These are phyloP conservation scores for Ditylenchus weischeri DNA, from an alignment of 2,888 invertebrate species.

Conservation along the genomic window DNA sequence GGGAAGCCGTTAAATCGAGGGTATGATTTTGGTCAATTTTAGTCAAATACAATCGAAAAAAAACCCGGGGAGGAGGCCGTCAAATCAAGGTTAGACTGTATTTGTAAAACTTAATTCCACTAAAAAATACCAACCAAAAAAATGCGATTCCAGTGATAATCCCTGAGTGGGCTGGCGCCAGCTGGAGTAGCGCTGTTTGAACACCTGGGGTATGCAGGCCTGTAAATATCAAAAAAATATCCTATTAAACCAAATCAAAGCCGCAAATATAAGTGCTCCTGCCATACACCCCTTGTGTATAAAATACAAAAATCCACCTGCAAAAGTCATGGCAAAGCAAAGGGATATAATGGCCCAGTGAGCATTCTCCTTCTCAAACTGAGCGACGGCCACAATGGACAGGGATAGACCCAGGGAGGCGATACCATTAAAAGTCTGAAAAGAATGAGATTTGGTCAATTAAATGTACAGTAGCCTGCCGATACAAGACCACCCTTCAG, in stretches of 20 bases:
- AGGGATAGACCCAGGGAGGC: slow-evolving; percentile 51
- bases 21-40: too few species aligned
- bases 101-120: too few species aligned
- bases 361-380: slow-evolving; percentile 49
- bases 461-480: neutral
- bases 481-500: too few species aligned
- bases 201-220: slow-evolving; percentile 55
- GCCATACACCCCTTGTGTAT: neutral
- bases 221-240: slow-evolving; percentile 8
- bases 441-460: neutral
- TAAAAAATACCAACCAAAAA: slow-evolving; percentile 24
- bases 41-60: too few species aligned
- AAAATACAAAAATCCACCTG: slow-evolving; percentile 33
- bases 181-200: slow-evolving; percentile 52
- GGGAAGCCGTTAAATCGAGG: too few species aligned
- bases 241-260: neutral
- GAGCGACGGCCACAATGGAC: slow-evolving; percentile 49
- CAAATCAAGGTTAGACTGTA: too few species aligned
- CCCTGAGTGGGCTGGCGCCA: slow-evolving; percentile 55
- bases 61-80: too few species aligned
- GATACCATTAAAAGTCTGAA: slow-evolving; percentile 50
- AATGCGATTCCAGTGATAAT: slow-evolving; percentile 54
- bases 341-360: slow-evolving; percentile 48
- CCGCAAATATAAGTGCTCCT: too few species aligned
- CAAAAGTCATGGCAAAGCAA: slow-evolving; percentile 54